Conservation (phyloP, 2,797 vertebrate genomes). For the Poeciliopsis presidionis region DNA sequence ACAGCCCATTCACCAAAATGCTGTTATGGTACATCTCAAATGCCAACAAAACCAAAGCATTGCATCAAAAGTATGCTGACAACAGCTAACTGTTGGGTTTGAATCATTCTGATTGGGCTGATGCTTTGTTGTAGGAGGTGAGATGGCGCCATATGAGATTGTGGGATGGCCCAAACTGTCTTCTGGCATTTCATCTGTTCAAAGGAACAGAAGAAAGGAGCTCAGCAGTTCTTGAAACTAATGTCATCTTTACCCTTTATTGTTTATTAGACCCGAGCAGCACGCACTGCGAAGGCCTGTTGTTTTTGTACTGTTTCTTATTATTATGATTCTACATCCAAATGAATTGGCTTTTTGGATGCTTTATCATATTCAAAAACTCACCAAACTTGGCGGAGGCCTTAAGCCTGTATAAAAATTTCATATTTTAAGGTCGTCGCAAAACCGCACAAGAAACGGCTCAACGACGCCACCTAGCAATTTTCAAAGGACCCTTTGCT, state of each 20-base stretch:
- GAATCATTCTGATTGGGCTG: constrained; percentile 44
- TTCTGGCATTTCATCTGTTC: constrained; percentile 18
- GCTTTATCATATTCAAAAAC: too few relatives aligned
- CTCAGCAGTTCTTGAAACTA: constrained; percentile 16
- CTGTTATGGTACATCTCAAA: constrained; percentile 28
- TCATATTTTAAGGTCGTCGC: too few relatives aligned
- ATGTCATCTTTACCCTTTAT: not conserved
- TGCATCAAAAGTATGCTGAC: constrained; percentile 37
- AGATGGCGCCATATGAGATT: constrained; percentile 42
- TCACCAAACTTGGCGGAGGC: too few relatives aligned
- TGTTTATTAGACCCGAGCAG: not conserved
- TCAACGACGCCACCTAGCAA: too few relatives aligned
- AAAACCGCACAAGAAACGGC: too few relatives aligned
- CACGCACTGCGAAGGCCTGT: too few relatives aligned
- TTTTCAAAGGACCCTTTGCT: too few relatives aligned
- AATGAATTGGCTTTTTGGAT: too few relatives aligned
- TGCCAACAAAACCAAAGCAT: constrained; percentile 33
- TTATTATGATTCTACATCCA: too few relatives aligned
- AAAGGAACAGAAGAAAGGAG: constrained; percentile 4
- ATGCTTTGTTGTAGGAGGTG: constrained; percentile 51
- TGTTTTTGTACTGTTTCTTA: too few relatives aligned
- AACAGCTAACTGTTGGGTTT: constrained; percentile 38
- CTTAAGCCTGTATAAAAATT: too few relatives aligned
- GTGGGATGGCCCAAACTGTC: constrained; percentile 44
- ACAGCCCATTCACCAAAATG: constrained; percentile 35